Evolutionary conservation across 2,113 vertebrate genomes (phyloP), one percentile per base, ranked within the genome.

Genomic region (Tragelaphus scriptus): DNA sequence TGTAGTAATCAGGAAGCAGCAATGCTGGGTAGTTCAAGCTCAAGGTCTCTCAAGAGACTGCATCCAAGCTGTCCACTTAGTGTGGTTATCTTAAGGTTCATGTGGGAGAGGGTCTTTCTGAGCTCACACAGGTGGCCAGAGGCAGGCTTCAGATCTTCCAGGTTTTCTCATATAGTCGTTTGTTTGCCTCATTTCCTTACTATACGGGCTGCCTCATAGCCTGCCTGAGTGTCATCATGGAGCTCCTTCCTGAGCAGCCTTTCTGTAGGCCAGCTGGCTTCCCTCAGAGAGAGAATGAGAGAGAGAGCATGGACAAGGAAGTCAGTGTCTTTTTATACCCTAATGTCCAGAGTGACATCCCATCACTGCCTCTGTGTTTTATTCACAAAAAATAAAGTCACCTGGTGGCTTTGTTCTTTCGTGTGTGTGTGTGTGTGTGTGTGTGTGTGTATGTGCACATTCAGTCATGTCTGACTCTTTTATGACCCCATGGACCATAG

Each of bases 371-470:
- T 84, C 21, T 94, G 3, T 61, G 56, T 79, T 80, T 85, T 36
- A 61, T 55, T 94, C 80, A 16, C 49, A 56, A 92, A 92, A 3
- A 91, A 71, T 55, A 14, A 86, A 63, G 16, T 77, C 75, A 55
- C 14, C 36, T 19, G 15, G 25, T 88, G 84, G 30, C 13, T 89
- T 26, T 91, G 23, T 86, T 71, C 68, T 71, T 71, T 65, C 28
- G 7, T 32, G 15, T 32, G 1, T 68, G 65, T n/a, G 16, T n/a
- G 28, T 32, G 14, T 63, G 13, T 63, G 28, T 63, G 59, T 14
- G 28, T 63, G 30, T 65, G 30, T n/a, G 3, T 65, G 32, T 17
- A 0, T 21, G 17, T 0, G 0, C 2, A 19, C n/a, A 71, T 19
- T 23, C 19, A 12, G 68, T 40, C n/a, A 71, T 6, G 19, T 40